Percentiles rank a stretch among this genome's conserved stretches.
Conservation (phyloP, 2,113 vertebrate species). For the Diphyllodes magnificus region DNA sequence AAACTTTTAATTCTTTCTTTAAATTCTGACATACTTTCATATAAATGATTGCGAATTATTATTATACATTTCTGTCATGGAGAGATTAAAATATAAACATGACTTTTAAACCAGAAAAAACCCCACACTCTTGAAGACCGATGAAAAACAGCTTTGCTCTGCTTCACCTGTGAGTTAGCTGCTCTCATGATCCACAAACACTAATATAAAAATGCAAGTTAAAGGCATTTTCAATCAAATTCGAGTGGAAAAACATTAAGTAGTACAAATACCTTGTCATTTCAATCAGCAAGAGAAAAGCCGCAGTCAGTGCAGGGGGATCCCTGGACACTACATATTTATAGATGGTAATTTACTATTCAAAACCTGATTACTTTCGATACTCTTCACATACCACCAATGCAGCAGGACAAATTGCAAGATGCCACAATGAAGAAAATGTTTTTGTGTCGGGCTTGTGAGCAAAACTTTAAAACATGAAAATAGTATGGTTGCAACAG, state of each 20-base stretch:
- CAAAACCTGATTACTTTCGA: not conserved
- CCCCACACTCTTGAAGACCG: rapidly evolving
- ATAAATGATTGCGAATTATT: not conserved
- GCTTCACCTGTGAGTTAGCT: not conserved
- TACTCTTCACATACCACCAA: not conserved
- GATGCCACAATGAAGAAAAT: not conserved
- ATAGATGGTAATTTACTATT: not conserved
- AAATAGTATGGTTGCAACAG: not conserved
- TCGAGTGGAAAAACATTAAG: not conserved
- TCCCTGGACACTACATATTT: not conserved
- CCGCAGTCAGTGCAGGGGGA: not conserved
- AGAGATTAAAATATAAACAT: not conserved
- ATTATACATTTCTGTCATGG: not conserved
- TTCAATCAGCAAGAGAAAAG: not conserved
- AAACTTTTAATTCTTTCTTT: not conserved
- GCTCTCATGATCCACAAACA: not conserved
- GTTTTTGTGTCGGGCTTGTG: not conserved
- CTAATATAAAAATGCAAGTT: not conserved
- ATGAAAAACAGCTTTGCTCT: not conserved
- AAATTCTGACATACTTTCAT: not conserved
- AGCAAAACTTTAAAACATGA: not conserved
- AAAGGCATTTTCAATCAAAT: not conserved
- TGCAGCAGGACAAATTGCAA: not conserved
- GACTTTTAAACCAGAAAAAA: not conserved
- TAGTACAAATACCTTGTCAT: not conserved